Evolutionary conservation across 2,888 invertebrate species (phyloP).

Genomic region (Ypsolopha sequella): DNA sequence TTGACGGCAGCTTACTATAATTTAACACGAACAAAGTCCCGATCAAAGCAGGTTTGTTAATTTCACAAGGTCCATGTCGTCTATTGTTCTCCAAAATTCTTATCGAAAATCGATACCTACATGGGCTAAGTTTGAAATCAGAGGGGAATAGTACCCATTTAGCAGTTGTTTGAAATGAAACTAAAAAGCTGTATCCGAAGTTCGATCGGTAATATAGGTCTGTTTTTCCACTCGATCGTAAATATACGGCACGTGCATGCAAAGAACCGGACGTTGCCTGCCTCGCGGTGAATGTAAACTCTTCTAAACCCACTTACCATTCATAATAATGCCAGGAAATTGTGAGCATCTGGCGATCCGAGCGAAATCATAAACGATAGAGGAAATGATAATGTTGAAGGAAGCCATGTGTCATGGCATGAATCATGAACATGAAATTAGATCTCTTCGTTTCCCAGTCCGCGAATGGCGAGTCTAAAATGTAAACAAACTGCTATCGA

Average conservation of each 20-base stretch:
- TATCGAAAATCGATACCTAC: too few species aligned
- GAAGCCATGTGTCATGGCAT: constrained; percentile 27
- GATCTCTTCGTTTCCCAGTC: too few species aligned
- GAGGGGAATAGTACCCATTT: background rate
- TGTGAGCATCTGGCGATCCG: constrained; percentile 40
- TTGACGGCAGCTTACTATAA: too few species aligned
- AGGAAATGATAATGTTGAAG: constrained; percentile 20
- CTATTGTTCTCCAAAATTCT: too few species aligned
- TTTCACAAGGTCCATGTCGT: too few species aligned
- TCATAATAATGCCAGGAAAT: constrained; percentile 36
- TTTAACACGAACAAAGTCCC: too few species aligned
- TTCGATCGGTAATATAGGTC: too few species aligned
- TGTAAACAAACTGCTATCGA: too few species aligned
- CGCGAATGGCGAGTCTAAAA: too few species aligned
- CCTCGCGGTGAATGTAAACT: constrained; percentile 35
- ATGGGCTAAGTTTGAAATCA: background rate
- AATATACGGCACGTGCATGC: constrained; percentile 43
- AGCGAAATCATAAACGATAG: constrained; percentile 35
- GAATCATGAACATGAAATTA: too few species aligned
- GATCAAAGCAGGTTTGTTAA: too few species aligned
- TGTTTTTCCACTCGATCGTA: constrained; percentile 21
- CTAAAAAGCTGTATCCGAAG: background rate
- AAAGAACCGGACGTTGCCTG: constrained; percentile 46
- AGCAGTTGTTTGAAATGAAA: too few species aligned
- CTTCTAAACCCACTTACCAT: constrained; percentile 9